Evolutionary conservation across 2,797 vertebrate genomes (phyloP).

Genomic region (Thunnus albacares): DNA sequence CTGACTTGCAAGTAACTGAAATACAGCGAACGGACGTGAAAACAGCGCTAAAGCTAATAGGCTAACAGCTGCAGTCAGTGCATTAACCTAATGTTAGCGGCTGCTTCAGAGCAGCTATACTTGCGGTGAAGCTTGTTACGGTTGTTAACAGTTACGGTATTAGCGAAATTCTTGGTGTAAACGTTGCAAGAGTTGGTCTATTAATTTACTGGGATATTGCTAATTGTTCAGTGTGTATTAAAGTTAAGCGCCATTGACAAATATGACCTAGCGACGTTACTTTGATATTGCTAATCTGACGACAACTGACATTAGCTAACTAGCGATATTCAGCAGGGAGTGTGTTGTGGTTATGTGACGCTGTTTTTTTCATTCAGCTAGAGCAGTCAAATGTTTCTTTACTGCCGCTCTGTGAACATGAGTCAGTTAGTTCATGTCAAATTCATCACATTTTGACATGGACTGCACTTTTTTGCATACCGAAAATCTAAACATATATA

Average conservation of each 20-base stretch:
- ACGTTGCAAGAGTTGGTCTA: neutral
- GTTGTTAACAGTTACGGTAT: no score
- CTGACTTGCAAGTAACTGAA: neutral
- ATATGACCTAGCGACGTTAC: no score
- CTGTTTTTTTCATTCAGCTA: no score
- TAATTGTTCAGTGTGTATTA: neutral
- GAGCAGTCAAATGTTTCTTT: no score
- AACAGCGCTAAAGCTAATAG: slow-evolving; percentile 31
- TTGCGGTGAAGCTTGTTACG: no score
- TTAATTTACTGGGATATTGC: no score
- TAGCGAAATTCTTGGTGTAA: neutral
- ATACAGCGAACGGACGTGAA: neutral
- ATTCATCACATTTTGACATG: neutral
- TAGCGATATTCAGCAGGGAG: neutral
- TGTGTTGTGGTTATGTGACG: neutral
- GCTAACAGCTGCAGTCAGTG: neutral
- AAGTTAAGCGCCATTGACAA: no score
- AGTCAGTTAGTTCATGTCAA: neutral
- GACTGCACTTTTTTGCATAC: neutral
- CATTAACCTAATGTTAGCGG: neutral
- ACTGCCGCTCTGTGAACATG: no score
- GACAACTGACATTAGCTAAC: neutral
- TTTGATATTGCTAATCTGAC: neutral
- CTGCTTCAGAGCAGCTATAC: neutral
- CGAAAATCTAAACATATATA: neutral